Conservation (phyloP, 2,113 vertebrate species). For the Podarcis raffonei region DNA sequence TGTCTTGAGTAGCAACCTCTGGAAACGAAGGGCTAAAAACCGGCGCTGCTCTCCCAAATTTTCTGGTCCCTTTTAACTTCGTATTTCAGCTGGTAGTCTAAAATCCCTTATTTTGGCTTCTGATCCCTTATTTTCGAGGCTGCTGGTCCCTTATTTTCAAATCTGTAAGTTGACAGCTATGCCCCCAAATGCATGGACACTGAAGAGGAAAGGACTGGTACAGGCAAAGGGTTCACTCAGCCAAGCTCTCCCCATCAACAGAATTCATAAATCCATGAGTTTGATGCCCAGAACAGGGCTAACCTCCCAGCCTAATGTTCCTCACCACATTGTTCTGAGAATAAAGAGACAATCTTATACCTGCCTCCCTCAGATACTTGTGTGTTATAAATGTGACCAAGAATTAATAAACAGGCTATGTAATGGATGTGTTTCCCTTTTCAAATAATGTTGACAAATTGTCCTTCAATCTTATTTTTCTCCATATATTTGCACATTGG, state of each 20-base stretch:
- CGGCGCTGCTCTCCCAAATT: no score
- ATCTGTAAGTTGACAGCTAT: no score
- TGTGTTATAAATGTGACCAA: not conserved
- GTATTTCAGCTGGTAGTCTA: no score
- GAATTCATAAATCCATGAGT: not conserved
- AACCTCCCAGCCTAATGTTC: not conserved
- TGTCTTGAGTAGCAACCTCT: no score
- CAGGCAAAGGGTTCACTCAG: no score
- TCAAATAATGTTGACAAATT: not conserved
- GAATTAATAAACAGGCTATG: not conserved
- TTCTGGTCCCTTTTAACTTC: no score
- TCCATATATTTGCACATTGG: not conserved
- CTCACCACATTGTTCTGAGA: not conserved
- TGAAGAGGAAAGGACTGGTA: no score
- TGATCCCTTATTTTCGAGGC: no score
- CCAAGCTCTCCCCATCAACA: not conserved
- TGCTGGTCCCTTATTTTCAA: no score
- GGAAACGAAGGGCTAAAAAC: no score
- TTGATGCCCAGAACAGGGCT: not conserved
- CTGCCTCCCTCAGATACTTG: not conserved
- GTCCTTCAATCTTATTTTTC: not conserved
- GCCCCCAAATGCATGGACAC: no score
- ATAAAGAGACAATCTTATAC: not conserved
- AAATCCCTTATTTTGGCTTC: no score
- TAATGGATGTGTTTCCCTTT: not conserved